Evolutionary conservation across 2,797 vertebrate genomes (phyloP), one percentile per base, ranked within the genome.

Genomic region (Rhinichthys osculus): DNA sequence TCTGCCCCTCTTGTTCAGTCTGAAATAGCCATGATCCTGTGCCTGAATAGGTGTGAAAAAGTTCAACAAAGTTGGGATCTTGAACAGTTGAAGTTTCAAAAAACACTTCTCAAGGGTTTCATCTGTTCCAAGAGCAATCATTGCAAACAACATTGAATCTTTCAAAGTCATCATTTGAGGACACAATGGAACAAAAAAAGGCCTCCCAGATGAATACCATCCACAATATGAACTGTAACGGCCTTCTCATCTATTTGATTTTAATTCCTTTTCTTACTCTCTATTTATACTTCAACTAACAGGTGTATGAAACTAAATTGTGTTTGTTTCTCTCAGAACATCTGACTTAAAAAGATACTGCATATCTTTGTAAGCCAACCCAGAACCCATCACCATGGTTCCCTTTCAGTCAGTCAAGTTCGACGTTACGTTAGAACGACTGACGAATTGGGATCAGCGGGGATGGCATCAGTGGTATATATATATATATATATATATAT

Each of bases 141-240:
- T 47, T 76, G 47, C 70, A 84, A 57, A 81, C 17, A 21, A 30
- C 33, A 62, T 8, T 47, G 27, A 80, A 74, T 57, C 40, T 83
- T 84, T 84, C 17, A 79, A 85, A 79, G 72, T 19, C 35, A 40
- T 42, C 1, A 35, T 57, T 84, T 40, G 5, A 17, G 57, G 27
- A 74, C 52, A 72, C 44, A 17, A 54, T 83, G 38, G 30, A 83
- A 85, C 27, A 85, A 71, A 86, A 27, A 78, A 44, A 64, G 76
- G 30, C 30, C n/a, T 30, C 59, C 35, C 6, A 11, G 44, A 52
- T 74, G 27, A 80, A 47, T 27, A 13, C 10, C 47, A 67, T 21
- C 38, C 19, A 54, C 38, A 17, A 16, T 57, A 57, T 57, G 21
- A 76, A 69, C 44, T 16, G 1, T 40, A 54, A 27, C 50, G 16